These are phyloP conservation scores for Eptatretus burgeri DNA, from an alignment of 2,113 vertebrate genomes.

Conservation along the genomic window DNA sequence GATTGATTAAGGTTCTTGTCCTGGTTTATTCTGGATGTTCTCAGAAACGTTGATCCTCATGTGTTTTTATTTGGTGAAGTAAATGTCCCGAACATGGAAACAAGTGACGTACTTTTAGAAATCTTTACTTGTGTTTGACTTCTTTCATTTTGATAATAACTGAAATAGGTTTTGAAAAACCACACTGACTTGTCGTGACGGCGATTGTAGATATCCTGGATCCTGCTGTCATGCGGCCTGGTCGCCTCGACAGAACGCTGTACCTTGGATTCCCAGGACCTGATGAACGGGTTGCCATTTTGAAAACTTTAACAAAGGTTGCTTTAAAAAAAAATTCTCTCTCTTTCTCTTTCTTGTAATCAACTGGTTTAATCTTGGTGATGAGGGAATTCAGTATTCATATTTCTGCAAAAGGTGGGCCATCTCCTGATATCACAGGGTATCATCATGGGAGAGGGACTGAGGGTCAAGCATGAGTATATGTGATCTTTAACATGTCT, in stretches of 20 bases:
- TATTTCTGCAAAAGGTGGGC: not conserved
- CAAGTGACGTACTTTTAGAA: too few species aligned
- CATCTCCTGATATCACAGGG: not conserved
- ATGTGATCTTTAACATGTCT: not conserved
- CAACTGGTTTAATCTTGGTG: not conserved
- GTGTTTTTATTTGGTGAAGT: too few species aligned
- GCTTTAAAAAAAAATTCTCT: too few species aligned
- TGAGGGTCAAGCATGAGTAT: not conserved
- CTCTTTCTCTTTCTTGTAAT: constrained; percentile 1
- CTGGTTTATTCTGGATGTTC: too few species aligned
- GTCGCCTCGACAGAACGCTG: constrained; percentile 64
- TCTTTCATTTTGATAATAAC: not conserved
- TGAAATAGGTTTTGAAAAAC: too few species aligned
- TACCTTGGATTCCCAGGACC: constrained; percentile 64
- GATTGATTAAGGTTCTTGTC: too few species aligned
- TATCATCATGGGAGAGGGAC: not conserved
- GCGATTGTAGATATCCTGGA: constrained; percentile 48
- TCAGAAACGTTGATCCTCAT: too few species aligned
- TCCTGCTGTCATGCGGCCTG: constrained; percentile 56
- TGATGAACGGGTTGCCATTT: constrained; percentile 46
- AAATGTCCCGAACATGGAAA: too few species aligned
- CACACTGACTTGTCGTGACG: too few species aligned
- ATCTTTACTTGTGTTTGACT: not conserved
- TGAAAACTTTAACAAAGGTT: constrained; percentile 74
- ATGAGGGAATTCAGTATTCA: not conserved